phyloP scores from a whole-genome alignment of 2,888 invertebrate species.

The Troilus luridus region DNA sequence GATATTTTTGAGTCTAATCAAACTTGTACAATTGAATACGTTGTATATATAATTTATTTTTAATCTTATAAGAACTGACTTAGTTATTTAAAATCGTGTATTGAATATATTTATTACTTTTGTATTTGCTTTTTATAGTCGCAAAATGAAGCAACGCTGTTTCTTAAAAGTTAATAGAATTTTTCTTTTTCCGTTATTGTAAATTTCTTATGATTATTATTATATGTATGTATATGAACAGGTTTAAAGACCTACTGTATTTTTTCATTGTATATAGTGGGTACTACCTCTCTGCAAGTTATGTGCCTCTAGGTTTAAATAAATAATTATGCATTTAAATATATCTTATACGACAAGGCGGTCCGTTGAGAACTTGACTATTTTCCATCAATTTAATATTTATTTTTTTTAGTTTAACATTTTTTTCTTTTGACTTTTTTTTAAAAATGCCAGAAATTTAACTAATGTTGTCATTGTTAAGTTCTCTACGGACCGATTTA shows the following conservation, averaged over 20 bases:
- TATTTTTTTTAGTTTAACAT: not conserved
- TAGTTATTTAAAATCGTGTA: conserved; percentile 58
- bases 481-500: conserved; percentile 58
- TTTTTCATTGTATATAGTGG: conserved; percentile 63
- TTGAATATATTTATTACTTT: conserved; percentile 63
- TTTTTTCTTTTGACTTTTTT: not conserved
- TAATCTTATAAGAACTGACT: conserved; percentile 62
- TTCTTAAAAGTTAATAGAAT: conserved; percentile 54
- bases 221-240: conserved; percentile 54
- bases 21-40: conserved; percentile 58
- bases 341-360: conserved; percentile 56
- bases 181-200: conserved; percentile 52
- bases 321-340: conserved; percentile 59
- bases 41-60: conserved; percentile 63
- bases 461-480: conserved; percentile 34
- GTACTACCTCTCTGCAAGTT: conserved; percentile 64
- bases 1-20: conserved; percentile 60
- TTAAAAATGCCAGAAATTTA: not conserved
- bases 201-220: conserved; percentile 51
- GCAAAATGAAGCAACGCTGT: conserved; percentile 54
- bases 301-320: conserved; percentile 63
- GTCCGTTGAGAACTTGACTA: conserved; percentile 59
- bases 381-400: conserved; percentile 11
- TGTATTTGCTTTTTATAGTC: conserved; percentile 62
- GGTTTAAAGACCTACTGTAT: conserved; percentile 59